Evolutionary conservation across 2,113 vertebrate genomes (phyloP).

Genomic region (Scomber scombrus): DNA sequence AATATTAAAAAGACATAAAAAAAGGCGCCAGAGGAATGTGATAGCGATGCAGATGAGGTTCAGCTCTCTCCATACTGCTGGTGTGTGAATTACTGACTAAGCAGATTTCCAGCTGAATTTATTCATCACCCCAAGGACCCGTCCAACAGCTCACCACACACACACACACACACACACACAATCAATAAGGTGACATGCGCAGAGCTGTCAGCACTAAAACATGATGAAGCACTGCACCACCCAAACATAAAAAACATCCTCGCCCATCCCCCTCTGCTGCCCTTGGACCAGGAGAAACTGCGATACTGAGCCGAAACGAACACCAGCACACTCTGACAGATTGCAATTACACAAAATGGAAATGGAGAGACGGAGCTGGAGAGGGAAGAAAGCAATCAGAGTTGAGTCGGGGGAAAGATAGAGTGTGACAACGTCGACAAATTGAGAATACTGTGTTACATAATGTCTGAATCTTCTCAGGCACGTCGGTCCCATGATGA

Average conservation of each 20-base stretch:
- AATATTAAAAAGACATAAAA: not conserved
- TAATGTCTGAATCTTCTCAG: not conserved
- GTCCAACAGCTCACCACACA: not conserved
- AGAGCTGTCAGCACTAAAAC: slow-evolving; percentile 33
- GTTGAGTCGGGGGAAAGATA: not conserved
- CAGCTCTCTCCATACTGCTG: not conserved
- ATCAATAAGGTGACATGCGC: slow-evolving; percentile 58
- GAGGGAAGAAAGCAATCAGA: not conserved
- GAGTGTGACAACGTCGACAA: not conserved
- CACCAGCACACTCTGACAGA: not conserved
- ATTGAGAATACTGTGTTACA: slow-evolving; percentile 2
- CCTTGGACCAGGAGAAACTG: slow-evolving; percentile 6
- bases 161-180: slow-evolving; percentile 10
- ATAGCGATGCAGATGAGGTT: slow-evolving; percentile 11
- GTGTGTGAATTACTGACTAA: slow-evolving; percentile 48
- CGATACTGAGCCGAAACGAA: not conserved
- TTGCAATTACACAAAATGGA: slow-evolving; percentile 25
- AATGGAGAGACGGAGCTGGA: not conserved
- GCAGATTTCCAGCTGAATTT: slow-evolving; percentile 18
- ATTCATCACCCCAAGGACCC: slow-evolving; percentile 36
- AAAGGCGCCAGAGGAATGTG: not conserved
- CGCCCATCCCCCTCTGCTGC: slow-evolving; percentile 3
- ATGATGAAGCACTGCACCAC: slow-evolving; percentile 66
- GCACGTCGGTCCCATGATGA: slow-evolving; percentile 27
- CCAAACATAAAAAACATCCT: not conserved